Conservation (phyloP, 2,888 invertebrate genomes). For the Metopia argyrocephala region DNA sequence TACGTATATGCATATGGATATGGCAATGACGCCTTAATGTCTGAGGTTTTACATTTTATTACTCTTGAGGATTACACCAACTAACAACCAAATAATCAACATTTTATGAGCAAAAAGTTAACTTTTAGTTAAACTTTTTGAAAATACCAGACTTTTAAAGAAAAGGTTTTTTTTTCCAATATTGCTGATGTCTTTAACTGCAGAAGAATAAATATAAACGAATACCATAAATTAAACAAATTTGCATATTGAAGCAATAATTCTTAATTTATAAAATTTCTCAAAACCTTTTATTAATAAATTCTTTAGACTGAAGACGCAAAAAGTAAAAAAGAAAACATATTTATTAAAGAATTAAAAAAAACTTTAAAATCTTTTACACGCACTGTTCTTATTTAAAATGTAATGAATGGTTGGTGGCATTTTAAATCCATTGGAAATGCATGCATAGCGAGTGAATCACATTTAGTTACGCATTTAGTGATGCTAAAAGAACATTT, state of each 20-base stretch:
- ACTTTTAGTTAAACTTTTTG: background rate
- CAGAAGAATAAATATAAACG: background rate
- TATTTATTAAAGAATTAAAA: constrained; percentile 23
- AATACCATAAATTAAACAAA: constrained; percentile 65
- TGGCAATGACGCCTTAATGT: constrained; percentile 35
- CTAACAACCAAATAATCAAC: too few relatives aligned
- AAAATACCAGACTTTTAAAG: background rate
- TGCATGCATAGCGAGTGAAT: background rate
- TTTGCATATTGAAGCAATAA: constrained; percentile 77
- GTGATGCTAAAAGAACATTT: constrained; percentile 15
- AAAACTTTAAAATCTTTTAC: constrained; percentile 7
- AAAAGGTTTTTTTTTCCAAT: constrained; percentile 33
- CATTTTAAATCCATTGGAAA: background rate
- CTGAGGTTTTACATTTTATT: background rate
- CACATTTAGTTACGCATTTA: constrained; percentile 54
- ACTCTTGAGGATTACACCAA: too few relatives aligned
- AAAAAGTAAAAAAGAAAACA: background rate
- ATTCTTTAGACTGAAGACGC: background rate
- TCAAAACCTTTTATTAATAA: constrained; percentile 57
- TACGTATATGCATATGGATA: too few relatives aligned
- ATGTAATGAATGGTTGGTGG: background rate
- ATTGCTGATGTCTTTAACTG: constrained; percentile 32
- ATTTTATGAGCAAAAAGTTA: background rate
- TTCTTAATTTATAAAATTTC: constrained; percentile 75
- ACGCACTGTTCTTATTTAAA: constrained; percentile 20